Base-by-base conservation (phyloP, 53 echinoderm and acorn worm species). In the Holothuria leucospilota region DNA sequence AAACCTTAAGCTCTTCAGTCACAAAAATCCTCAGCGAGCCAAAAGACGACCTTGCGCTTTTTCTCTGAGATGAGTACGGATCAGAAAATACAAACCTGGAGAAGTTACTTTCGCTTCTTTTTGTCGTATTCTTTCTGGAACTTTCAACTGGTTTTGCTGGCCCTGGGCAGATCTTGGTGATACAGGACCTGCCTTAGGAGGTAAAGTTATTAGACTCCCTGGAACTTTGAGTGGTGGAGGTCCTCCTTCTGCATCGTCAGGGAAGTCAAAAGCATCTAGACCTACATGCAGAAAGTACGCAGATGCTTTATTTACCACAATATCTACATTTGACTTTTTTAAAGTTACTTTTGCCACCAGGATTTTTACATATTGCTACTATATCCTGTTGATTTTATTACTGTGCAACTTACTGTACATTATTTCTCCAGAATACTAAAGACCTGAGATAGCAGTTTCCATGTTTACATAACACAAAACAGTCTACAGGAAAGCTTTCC, bases 201-300 rank as follows among this genome's bases (percentile, higher is more conserved):
- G 67, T 67, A 21, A 16, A 67, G 15, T 18, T 56, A 15, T 7
- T 21, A 67, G 2, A 67, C 67, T 67, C 26, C 67, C 67, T 67
- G 67, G 67, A 67, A 67, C 67, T 73, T 73, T 39, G 74, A 73
- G 1, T n/a, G 39, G 39, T 40, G 74, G 74, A 73, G 74, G 46
- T 20, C 74, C 46, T 46, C 46, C 46, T 13, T 73, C 74, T 42
- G 23, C 1, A 21, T 73, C 74, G 0, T 73, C 74, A 73, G 13
- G 39, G 28, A 73, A 73, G 46, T 73, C 74, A 73, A 42, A 73
- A 42, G 39, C 74, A 73, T 73, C 74, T 30, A 73, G 74, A 73
- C 74, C 74, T 73, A 21, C 18, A 71, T 13, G 64, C 64, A 64
- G 13, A 13, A 10, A 18, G 7, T 26, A 67, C 28, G 67, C 4